phyloP scores from a whole-genome alignment of 2,113 vertebrate genomes.

The Takifugu flavidus region DNA sequence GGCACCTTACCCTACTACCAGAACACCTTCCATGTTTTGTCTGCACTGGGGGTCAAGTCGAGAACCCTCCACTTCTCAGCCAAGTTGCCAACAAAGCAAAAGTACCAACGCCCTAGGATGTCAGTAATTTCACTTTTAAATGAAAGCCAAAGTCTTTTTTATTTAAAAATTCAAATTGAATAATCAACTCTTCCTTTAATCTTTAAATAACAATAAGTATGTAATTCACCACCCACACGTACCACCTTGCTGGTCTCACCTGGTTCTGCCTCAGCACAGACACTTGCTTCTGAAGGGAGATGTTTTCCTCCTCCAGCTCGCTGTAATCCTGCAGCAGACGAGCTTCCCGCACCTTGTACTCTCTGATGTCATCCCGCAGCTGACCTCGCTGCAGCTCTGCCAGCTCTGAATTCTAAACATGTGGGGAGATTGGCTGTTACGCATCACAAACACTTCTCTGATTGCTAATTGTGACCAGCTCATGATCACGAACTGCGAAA shows the following conservation, averaged over 20 bases:
- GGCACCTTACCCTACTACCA: too few relatives aligned
- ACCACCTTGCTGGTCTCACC: constrained; percentile 63
- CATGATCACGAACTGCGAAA: background rate
- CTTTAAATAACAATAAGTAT: background rate
- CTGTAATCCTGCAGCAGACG: constrained; percentile 94
- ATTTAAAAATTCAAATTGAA: background rate
- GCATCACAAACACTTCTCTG: background rate
- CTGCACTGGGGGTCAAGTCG: too few relatives aligned
- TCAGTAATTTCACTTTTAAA: background rate
- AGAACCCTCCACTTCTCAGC: too few relatives aligned
- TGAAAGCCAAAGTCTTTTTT: background rate
- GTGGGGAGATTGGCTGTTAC: background rate
- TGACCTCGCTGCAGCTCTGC: constrained; percentile 87
- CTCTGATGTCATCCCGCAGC: constrained; percentile 92
- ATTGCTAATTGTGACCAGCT: background rate
- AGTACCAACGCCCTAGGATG: too few relatives aligned
- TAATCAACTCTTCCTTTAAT: too few relatives aligned
- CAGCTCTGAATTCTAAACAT: constrained; percentile 82
- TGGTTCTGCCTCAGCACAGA: constrained; percentile 93
- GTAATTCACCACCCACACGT: too few relatives aligned
- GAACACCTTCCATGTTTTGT: too few relatives aligned
- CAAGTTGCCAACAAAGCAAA: too few relatives aligned
- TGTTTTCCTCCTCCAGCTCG: constrained; percentile 98
- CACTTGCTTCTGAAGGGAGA: constrained; percentile 96
- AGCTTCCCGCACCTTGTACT: constrained; percentile 92